Evolutionary conservation across 2,113 vertebrate genomes (phyloP), one percentile per base, ranked within the genome.

Genomic region (Oophaga pumilio): DNA sequence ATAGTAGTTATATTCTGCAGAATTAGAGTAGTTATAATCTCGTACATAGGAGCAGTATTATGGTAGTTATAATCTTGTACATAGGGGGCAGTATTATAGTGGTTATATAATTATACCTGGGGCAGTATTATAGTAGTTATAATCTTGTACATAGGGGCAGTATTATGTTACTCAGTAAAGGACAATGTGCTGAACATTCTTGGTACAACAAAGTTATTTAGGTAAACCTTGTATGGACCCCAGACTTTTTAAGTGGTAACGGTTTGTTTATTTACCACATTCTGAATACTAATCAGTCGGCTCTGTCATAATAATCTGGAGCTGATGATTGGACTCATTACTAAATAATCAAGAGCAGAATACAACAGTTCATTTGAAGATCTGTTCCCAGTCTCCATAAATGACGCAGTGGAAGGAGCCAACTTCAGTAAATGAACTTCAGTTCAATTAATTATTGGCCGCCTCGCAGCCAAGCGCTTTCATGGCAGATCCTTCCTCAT

Each of bases 401-500:
- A 33, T 64, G 49, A 50, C 66, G 56, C 53, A 50, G 43, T 49
- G 14, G 8, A 22, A 49, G 52, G 33, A 50, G 86, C 86, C 86
- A 87, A 76, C 50, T 82, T 20, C 80, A 74, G 71, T 49, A 28
- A 49, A 73, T 83, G n/a, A 66, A 77, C 76, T 83, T 82, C 26
- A 80, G 26, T n/a, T 53, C 86, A 82, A 88, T 88, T 82, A 83
- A 83, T 88, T 83, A 83, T 76, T 83, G 80, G 43, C 80, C n/a
- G 26, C 74, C 62, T 74, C 53, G n/a, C 68, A 82, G 86, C 86
- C 79, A 76, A 87, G 69, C 68, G 49, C 22, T 33, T 86, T 77
- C 53, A 83, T 66, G 86, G 86, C 86, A 83, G 69, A 71, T 73
- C 43, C 28, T 18, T 60, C 33, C 57, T 56, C 76, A 87, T 88